A percentile compares a stretch with the other conserved stretches of the same genome.
These are phyloP conservation scores for Triplophysa siluroides DNA, from an alignment of 2,113 vertebrate species.

Conservation along the genomic window DNA sequence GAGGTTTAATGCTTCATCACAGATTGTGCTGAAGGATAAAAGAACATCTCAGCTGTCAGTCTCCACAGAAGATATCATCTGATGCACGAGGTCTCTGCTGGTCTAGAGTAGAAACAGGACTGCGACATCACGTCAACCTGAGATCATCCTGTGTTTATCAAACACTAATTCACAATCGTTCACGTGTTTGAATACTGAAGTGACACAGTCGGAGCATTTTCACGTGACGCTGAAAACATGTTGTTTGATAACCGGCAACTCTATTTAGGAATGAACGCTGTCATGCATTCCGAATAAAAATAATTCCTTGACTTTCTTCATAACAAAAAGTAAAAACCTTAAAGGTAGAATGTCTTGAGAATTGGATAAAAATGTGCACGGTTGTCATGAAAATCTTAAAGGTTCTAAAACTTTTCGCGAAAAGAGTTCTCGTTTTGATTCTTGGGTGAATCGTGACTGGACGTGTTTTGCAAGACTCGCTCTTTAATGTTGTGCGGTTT, in stretches of 20 bases:
- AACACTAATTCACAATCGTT: neutral
- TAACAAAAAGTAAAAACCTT: neutral
- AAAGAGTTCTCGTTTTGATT: too few relatives aligned
- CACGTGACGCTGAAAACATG: neutral
- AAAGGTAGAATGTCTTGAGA: neutral
- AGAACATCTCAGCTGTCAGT: neutral
- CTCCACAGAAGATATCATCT: neutral
- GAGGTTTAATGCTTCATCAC: too few relatives aligned
- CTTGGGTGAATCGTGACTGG: neutral
- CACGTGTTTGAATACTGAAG: slow-evolving; percentile 3
- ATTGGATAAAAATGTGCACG: neutral
- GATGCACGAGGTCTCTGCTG: slow-evolving; percentile 12
- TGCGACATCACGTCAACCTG: slow-evolving; percentile 2
- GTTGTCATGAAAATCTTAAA: neutral
- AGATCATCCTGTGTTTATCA: neutral
- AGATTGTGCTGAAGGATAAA: neutral
- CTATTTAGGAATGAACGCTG: neutral
- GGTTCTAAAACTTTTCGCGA: too few relatives aligned
- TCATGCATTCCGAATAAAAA: neutral
- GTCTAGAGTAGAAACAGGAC: slow-evolving; percentile 23
- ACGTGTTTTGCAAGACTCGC: neutral
- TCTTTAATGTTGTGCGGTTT: too few relatives aligned
- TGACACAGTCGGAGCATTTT: neutral
- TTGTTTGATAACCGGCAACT: neutral
- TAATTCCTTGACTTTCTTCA: neutral